Percentiles rank a stretch among this genome's conserved stretches.
Conservation (phyloP, 2,888 invertebrate species). For the Aphodius granarius region DNA sequence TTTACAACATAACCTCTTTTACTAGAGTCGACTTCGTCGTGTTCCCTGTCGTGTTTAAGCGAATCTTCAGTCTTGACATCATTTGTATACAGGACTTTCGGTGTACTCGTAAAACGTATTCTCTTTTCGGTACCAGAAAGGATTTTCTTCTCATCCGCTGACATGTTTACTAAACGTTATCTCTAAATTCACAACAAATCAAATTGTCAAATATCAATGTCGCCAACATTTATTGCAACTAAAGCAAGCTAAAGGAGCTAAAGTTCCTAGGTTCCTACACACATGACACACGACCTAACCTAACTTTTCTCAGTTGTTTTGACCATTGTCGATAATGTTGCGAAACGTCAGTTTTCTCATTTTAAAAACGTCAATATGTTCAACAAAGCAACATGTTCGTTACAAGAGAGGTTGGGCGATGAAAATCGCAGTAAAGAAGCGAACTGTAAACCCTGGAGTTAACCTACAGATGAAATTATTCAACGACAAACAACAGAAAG, state of each 20-base stretch:
- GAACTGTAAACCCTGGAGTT: conserved; percentile 34
- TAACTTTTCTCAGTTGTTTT: background rate
- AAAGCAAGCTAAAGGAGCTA: no score
- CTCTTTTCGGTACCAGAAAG: conserved; percentile 48
- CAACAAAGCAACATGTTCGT: background rate
- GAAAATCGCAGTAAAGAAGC: conserved; percentile 7
- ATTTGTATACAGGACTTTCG: conserved; percentile 50
- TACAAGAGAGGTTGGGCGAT: conserved; percentile 14
- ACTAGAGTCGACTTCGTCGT: conserved; percentile 40
- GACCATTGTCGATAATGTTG: background rate
- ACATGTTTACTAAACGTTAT: conserved; percentile 34
- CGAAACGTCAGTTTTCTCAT: background rate
- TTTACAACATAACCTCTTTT: conserved; percentile 39
- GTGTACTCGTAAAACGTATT: conserved; percentile 55
- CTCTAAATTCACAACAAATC: conserved; percentile 17
- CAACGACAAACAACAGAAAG: conserved; percentile 24
- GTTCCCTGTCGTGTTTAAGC: conserved; percentile 39
- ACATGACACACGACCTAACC: background rate
- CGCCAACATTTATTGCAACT: background rate
- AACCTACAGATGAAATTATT: conserved; percentile 29
- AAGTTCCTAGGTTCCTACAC: no score
- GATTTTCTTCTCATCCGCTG: conserved; percentile 28
- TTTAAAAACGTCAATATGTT: background rate
- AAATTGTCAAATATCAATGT: background rate
- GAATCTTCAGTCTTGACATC: conserved; percentile 52